phyloP scores from a whole-genome alignment of 1,140 invertebrate genomes.

The Pachyrhynchus sulphureomaculatus region DNA sequence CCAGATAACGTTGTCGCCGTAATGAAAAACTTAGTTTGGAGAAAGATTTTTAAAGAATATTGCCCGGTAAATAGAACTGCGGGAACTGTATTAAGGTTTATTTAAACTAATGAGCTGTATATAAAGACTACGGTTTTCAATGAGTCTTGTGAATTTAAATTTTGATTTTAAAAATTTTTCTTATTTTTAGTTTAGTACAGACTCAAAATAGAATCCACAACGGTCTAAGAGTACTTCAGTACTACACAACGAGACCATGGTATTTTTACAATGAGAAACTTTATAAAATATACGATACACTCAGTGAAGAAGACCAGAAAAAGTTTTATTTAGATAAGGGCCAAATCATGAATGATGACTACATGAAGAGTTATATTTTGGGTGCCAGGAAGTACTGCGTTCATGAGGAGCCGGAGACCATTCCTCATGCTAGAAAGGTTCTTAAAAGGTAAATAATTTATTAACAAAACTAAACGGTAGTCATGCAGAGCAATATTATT shows the following conservation, averaged over 20 bases:
- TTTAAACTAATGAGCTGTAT: too few species aligned
- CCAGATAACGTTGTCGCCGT: too few species aligned
- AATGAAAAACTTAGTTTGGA: too few species aligned
- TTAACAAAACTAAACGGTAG: too few species aligned
- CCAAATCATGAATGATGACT: constrained; percentile 67
- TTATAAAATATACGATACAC: constrained; percentile 57
- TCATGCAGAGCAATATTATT: too few species aligned
- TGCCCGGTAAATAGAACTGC: too few species aligned
- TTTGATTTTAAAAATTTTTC: too few species aligned
- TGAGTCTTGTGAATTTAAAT: too few species aligned
- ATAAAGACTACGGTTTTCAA: too few species aligned
- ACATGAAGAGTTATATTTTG: constrained; percentile 69
- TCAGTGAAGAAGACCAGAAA: constrained; percentile 62
- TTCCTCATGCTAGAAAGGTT: constrained; percentile 67
- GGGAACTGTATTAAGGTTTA: too few species aligned
- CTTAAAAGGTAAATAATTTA: constrained; percentile 54
- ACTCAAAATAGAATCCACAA: constrained; percentile 64
- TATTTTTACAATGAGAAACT: constrained; percentile 75
- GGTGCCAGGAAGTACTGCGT: constrained; percentile 72
- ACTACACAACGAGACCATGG: constrained; percentile 86
- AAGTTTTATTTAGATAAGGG: constrained; percentile 61
- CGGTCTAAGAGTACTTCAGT: constrained; percentile 71
- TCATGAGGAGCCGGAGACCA: constrained; percentile 74
- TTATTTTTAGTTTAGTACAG: constrained; percentile 62
- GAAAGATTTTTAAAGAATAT: too few species aligned